phyloP scores from a whole-genome alignment of 2,888 invertebrate species.

The Nyleta sp. region DNA sequence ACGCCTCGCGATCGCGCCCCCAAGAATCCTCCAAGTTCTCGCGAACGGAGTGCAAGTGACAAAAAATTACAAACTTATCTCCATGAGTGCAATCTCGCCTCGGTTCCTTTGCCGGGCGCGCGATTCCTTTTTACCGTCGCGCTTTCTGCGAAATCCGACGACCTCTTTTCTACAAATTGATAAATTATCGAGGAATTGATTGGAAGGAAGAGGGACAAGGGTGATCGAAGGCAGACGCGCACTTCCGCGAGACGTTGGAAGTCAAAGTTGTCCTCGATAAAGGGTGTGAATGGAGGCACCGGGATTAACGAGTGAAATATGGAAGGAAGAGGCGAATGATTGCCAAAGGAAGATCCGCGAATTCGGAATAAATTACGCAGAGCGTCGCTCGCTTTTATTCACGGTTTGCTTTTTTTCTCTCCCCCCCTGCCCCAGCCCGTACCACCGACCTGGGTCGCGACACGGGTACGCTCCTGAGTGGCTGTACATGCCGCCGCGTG shows the following conservation, averaged over 20 bases:
- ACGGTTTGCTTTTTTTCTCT: no score
- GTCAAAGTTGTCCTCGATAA: slow-evolving; percentile 64
- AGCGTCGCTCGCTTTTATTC: slow-evolving; percentile 42
- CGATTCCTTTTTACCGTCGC: slow-evolving; percentile 45
- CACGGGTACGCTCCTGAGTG: slow-evolving; percentile 13
- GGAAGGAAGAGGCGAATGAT: slow-evolving; percentile 50
- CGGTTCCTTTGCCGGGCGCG: slow-evolving; percentile 22
- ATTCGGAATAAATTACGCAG: slow-evolving; percentile 73
- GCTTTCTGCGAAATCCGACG: slow-evolving; percentile 37
- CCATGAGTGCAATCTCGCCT: slow-evolving; percentile 1
- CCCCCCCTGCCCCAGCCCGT: no score
- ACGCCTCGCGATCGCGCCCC: no score
- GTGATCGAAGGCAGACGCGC: slow-evolving; percentile 43
- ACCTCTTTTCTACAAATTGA: slow-evolving; percentile 61
- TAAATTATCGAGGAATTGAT: slow-evolving; percentile 58
- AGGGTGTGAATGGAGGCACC: slow-evolving; percentile 39
- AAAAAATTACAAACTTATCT: slow-evolving; percentile 54
- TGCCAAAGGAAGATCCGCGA: slow-evolving; percentile 59
- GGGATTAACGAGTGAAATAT: slow-evolving; percentile 59
- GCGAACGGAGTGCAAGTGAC: no score
- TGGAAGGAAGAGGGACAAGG: slow-evolving; percentile 50
- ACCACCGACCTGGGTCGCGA: slow-evolving; percentile 6
- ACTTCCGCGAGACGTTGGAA: slow-evolving; percentile 58
- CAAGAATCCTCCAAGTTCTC: no score
- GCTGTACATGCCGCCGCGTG: slow-evolving; percentile 10